Base-by-base conservation (phyloP, 2,888 invertebrate species). In the Conistra vaccinii region DNA sequence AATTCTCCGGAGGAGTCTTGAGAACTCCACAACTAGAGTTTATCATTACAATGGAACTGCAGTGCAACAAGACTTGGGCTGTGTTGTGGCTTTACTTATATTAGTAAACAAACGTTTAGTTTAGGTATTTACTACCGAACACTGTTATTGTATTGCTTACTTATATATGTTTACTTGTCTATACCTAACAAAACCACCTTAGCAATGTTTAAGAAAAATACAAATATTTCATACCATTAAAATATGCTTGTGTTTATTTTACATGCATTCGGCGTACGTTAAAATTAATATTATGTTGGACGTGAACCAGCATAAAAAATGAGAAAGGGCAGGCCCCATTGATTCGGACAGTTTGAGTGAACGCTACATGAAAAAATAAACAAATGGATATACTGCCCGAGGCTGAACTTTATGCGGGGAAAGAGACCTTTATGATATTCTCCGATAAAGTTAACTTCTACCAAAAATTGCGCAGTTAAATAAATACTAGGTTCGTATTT, bases 11-110 rank as follows among this genome's bases (percentile, higher is more conserved):
- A 74, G 77, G 78, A 84, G 53, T 73, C 69, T 81, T 68, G 76
- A 72, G 51, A 74, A 81, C 69, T 77, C 45, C 53, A 58, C 73
- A 80, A 77, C 71, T 81, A 68, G 45, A 81, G 65, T 84, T 81
- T 81, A 84, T 81, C 84, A 83, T 84, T 78, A 84, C 78, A 84
- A 84, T 83, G 12, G 70, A 73, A 42, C 57, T 66, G 60, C 71
- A 58, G 23, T 61, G 70, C 66, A 70, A 75, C 57, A 63, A 67
- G 32, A 67, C 67, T 69, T 79, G 39, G 29, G n/a, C 1, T 61
- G 26, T 39, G 26, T 58, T 69, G 60, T 75, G 29, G 57, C 45
- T 71, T 70, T 65, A 73, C 29, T 70, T 39, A n/a, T n/a, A n/a
- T n/a, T n/a, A 61, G 51, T 45, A 75, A 68, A 79, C 42, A 78